Evolutionary conservation across 2,797 vertebrate species (phyloP).

Genomic region (Vireo griseus): DNA sequence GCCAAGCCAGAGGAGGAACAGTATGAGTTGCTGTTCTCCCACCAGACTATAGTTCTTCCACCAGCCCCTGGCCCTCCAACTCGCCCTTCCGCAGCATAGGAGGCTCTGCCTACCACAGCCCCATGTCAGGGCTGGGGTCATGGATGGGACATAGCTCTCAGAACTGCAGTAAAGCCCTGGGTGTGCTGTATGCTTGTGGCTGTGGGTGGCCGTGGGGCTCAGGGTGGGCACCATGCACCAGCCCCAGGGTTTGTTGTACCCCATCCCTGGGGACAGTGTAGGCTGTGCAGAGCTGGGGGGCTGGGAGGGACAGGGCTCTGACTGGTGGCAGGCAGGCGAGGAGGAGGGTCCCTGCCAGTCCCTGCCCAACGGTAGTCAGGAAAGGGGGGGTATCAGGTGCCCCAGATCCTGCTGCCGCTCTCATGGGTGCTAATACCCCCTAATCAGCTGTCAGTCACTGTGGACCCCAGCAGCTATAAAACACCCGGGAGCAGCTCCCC

Average conservation of each 20-base stretch:
- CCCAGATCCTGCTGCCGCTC: neutral
- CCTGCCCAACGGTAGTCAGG: neutral
- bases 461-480: conserved; percentile 31
- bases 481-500: neutral
- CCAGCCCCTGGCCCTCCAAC: neutral
- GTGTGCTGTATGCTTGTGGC: neutral
- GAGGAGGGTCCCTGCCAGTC: neutral
- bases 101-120: neutral
- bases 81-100: accelerated
- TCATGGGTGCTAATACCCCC: conserved; percentile 8
- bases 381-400: neutral
- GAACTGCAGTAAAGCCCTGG: accelerated
- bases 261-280: neutral
- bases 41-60: conserved; percentile 67
- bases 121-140: neutral
- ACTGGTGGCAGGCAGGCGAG: neutral
- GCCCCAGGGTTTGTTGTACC: accelerated
- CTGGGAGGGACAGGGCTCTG: neutral
- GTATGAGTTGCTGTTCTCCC: conserved; percentile 19
- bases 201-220: neutral
- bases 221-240: accelerated
- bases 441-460: conserved; percentile 40
- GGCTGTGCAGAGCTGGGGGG: neutral
- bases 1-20: conserved; percentile 60
- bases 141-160: accelerated